Base-by-base conservation (phyloP, 1,140 invertebrate genomes). In the Globodera rostochiensis region DNA sequence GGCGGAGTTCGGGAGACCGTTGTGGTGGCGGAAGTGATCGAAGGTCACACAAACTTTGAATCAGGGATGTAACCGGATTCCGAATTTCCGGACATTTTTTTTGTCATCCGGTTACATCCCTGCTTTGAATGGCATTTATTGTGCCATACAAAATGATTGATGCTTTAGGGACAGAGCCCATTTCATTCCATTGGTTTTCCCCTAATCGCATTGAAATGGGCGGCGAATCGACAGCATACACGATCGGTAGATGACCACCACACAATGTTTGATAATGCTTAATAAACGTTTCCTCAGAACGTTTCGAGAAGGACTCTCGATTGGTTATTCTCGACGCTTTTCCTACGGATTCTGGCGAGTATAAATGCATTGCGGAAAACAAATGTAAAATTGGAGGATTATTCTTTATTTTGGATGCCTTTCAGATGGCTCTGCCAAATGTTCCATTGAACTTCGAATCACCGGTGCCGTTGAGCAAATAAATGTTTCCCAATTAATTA, bases 311-410 rank as follows among this genome's bases (percentile, higher is more conserved):
- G n/a, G 81, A 87, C 76, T 73, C 82, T 13, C 60, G 94, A 57
- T 89, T 96, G 47, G 95, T 95, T 84, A 96, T 96, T 80, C 93
- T 95, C 92, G 94, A 95, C 83, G 94, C 94, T 9, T 93, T 95
- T 85, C 94, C 95, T 2, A 95, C 96, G 91, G 95, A 97, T 91
- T 94, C 94, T 49, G 95, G 95, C 25, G 95, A 94, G 6, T 96
- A 96, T 86, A 95, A 94, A 25, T 96, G 95, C 88, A 92, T 94
- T 86, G 95, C 95, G 1, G 94, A 93, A 73, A 96, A 96, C 88
- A 94, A 92, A 74, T 88, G 77, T 78, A 71, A 45, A 19, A 36
- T 36, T 2, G 36, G 36, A 64, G 7, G 15, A 21, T 76, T 49
- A 76, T 9, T 76, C 15, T n/a, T 77, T 19, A 67, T 77, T 36